Conservation (phyloP, 2,888 invertebrate species). For the Pollenia amentaria region DNA sequence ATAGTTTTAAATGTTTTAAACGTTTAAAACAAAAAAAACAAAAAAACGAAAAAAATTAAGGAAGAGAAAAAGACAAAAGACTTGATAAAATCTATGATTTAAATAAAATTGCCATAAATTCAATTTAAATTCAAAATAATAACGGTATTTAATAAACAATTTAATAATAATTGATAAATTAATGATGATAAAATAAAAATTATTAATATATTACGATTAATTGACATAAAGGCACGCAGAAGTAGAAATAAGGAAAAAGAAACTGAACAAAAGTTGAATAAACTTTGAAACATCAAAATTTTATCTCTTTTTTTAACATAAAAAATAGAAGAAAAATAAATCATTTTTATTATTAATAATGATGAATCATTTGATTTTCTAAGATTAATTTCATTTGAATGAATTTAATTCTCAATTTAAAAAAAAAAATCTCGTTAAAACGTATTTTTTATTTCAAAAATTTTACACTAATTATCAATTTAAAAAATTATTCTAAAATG, state of each 20-base stretch:
- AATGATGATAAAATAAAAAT: constrained; percentile 27
- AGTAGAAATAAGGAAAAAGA: neutral
- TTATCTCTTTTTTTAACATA: neutral
- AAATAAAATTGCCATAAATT: constrained; percentile 14
- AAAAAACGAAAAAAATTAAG: neutral
- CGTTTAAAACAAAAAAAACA: too few relatives aligned
- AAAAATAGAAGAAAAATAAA: neutral
- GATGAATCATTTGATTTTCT: constrained; percentile 1
- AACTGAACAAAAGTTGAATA: constrained; percentile 10
- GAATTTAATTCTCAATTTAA: neutral
- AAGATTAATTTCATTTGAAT: neutral
- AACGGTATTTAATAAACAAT: constrained; percentile 3
- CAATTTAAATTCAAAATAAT: constrained; percentile 16
- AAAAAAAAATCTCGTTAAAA: neutral
- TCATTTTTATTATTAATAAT: neutral
- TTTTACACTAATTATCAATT: neutral
- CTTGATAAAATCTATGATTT: neutral
- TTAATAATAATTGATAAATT: neutral
- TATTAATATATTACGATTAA: neutral
- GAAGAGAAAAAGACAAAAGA: neutral
- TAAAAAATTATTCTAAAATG: neutral
- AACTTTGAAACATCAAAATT: constrained; percentile 14
- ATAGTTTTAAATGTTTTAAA: too few relatives aligned
- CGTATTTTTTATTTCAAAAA: neutral
- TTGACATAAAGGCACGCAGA: neutral